Evolutionary conservation across 2,797 vertebrate species (phyloP).

Genomic region (Stomatorhinus walkeri): DNA sequence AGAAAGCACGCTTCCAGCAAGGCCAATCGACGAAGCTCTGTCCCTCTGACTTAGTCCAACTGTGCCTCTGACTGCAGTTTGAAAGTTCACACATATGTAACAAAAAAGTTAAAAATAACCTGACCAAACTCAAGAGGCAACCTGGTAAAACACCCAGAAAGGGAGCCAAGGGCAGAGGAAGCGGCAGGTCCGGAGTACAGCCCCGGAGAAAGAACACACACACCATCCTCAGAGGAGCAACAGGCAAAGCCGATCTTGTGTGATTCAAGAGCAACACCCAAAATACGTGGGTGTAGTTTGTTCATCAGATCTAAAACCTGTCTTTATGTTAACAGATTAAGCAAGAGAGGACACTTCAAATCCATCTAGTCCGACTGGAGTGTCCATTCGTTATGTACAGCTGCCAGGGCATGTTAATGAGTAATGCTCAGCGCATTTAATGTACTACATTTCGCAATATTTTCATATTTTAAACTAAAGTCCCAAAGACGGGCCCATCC

Average conservation of each 20-base stretch:
- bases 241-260: background rate
- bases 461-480: background rate
- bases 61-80: background rate
- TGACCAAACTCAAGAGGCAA: background rate
- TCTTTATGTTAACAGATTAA: constrained; percentile 25
- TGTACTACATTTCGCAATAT: background rate
- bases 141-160: background rate
- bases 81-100: background rate
- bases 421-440: background rate
- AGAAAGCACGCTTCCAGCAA: background rate
- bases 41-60: background rate
- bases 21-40: background rate
- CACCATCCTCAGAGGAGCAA: background rate
- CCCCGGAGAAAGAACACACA: background rate
- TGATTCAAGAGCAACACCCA: background rate
- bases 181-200: background rate
- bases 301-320: background rate
- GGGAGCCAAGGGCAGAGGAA: background rate
- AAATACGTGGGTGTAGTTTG: background rate
- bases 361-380: background rate
- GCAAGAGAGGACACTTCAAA: constrained; percentile 40
- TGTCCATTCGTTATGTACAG: background rate
- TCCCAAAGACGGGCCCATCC: background rate
- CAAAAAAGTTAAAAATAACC: constrained; percentile 11
- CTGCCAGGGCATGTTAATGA: background rate